These are phyloP conservation scores for Bubo bubo DNA, from an alignment of 2,113 vertebrate genomes.

Conservation along the genomic window DNA sequence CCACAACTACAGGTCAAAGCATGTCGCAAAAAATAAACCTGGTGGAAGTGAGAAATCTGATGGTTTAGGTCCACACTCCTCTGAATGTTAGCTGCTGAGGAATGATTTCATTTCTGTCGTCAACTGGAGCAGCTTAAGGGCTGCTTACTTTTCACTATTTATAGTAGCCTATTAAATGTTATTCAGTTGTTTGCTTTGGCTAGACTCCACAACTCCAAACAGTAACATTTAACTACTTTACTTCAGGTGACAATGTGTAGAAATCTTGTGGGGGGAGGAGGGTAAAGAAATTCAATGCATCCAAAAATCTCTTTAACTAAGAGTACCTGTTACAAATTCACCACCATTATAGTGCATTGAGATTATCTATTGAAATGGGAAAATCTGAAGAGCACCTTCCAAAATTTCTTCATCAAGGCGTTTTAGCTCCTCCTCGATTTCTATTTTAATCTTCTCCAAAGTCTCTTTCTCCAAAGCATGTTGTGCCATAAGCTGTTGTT, in stretches of 20 bases:
- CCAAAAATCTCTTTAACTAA: slow-evolving; percentile 1
- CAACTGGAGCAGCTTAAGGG: background rate
- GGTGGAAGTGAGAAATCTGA: background rate
- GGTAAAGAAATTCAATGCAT: background rate
- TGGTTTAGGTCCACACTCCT: background rate
- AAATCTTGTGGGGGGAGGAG: background rate
- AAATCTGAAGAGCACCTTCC: slow-evolving; percentile 74
- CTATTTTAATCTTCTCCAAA: slow-evolving; percentile 80
- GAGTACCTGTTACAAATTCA: slow-evolving; percentile 47
- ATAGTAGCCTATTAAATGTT: slow-evolving; percentile 15
- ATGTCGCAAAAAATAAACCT: background rate
- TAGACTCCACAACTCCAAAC: background rate
- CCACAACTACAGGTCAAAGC: background rate
- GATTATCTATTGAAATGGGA: background rate
- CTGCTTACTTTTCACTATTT: slow-evolving; percentile 47
- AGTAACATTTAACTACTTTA: background rate
- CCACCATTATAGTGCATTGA: background rate
- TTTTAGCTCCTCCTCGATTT: slow-evolving; percentile 87
- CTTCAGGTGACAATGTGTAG: background rate
- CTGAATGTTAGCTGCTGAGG: background rate
- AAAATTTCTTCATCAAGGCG: slow-evolving; percentile 87
- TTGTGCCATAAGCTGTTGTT: slow-evolving; percentile 53
- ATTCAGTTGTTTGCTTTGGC: slow-evolving; percentile 39
- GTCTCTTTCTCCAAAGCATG: slow-evolving; percentile 70
- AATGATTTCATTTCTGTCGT: background rate